Conservation (phyloP, 2,797 vertebrate genomes). For the Pogonophryne albipinna region DNA sequence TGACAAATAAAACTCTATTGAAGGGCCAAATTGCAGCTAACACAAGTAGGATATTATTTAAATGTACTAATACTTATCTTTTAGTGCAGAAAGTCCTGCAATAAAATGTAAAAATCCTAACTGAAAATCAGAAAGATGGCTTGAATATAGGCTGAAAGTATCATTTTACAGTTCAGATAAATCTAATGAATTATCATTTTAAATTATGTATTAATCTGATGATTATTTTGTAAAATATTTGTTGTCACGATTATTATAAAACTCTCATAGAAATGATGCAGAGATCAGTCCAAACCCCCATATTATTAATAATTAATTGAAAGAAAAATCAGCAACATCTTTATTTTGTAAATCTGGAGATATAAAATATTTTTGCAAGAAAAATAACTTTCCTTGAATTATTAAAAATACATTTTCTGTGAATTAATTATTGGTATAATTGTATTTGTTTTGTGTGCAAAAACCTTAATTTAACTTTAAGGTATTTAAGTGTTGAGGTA, state of each 20-base stretch:
- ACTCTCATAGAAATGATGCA: too few species aligned
- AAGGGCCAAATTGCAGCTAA: too few species aligned
- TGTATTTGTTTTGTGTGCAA: too few species aligned
- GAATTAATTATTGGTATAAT: too few species aligned
- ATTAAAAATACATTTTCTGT: too few species aligned
- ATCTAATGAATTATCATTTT: too few species aligned
- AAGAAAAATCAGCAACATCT: not conserved
- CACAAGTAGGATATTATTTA: too few species aligned
- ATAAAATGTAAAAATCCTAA: not conserved
- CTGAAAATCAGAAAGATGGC: not conserved
- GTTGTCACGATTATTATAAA: too few species aligned
- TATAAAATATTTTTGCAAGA: not conserved
- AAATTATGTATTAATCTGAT: not conserved
- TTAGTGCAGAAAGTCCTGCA: not conserved
- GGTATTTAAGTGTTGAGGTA: not conserved
- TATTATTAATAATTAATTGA: not conserved
- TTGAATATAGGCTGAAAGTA: not conserved
- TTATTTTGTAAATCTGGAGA: not conserved
- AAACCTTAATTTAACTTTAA: not conserved
- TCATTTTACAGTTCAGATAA: too few species aligned
- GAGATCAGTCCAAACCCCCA: not conserved
- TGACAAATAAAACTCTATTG: too few species aligned
- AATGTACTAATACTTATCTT: not conserved
- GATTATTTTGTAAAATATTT: not conserved
- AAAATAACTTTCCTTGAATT: not conserved